Percentiles rank a stretch among this genome's conserved stretches.
Conservation (phyloP, 2,113 vertebrate species). For the Sigmodon hispidus region DNA sequence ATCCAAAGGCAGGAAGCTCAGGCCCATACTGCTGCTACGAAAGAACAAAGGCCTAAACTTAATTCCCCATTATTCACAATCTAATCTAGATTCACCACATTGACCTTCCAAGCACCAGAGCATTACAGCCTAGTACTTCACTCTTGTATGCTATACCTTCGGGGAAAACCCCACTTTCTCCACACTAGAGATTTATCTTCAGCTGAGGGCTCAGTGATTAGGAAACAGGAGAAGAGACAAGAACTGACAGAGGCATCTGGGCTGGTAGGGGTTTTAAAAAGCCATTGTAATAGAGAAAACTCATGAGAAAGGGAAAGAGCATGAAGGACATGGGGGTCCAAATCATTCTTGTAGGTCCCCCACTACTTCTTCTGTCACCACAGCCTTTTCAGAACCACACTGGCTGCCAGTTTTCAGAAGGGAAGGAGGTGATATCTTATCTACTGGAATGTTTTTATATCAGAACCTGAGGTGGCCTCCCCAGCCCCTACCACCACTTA, state of each 20-base stretch:
- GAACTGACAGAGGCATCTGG: neutral
- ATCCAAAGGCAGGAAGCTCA: neutral
- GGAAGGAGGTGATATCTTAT: neutral
- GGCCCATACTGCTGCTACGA: neutral
- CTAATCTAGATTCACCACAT: neutral
- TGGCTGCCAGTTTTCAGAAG: slow-evolving; percentile 31
- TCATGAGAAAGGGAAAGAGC: neutral
- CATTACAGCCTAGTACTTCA: neutral
- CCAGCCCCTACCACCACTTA: neutral
- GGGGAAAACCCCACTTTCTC: neutral
- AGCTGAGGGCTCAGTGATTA: neutral
- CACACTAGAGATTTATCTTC: neutral
- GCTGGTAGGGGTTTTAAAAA: neutral
- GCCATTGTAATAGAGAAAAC: neutral
- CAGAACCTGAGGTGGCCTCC: neutral
- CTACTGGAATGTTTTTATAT: neutral
- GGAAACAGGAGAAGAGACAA: neutral
- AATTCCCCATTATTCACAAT: neutral
- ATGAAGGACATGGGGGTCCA: slow-evolving; percentile 13
- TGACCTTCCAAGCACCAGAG: neutral
- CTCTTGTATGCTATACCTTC: neutral
- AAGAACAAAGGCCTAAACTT: neutral
- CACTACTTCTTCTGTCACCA: neutral
- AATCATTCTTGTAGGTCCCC: slow-evolving; percentile 3
- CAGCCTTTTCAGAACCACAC: neutral